Evolutionary conservation across 2,888 invertebrate genomes (phyloP).

Genomic region (Drosophila falleni): DNA sequence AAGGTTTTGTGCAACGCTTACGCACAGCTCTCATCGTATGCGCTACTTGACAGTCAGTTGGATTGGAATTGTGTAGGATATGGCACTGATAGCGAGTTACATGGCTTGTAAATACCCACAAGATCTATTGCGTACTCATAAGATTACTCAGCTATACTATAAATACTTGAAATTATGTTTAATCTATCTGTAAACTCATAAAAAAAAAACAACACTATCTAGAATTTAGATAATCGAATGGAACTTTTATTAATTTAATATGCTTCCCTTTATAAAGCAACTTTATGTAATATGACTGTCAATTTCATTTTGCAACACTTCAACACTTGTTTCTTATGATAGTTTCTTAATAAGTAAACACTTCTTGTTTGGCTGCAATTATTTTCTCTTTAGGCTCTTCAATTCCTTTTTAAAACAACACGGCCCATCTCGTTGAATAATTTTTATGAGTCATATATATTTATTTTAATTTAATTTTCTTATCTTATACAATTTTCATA

Average conservation of each 20-base stretch:
- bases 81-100: constrained; percentile 32
- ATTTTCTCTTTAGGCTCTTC: too few species aligned
- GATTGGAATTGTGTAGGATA: constrained; percentile 40
- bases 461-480: too few species aligned
- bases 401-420: too few species aligned
- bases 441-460: too few species aligned
- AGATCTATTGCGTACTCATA: constrained; percentile 12
- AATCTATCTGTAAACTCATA: not conserved
- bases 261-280: not conserved
- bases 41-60: constrained; percentile 52
- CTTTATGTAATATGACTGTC: too few species aligned
- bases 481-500: too few species aligned
- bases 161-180: constrained; percentile 9
- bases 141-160: constrained; percentile 21
- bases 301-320: not conserved
- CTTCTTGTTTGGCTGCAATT: not conserved
- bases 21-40: constrained; percentile 37
- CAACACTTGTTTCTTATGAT: not conserved
- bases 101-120: constrained; percentile 52
- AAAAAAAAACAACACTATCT: not conserved
- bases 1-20: constrained; percentile 29
- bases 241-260: not conserved
- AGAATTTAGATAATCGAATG: not conserved
- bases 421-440: too few species aligned
- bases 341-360: not conserved